These are phyloP conservation scores for Zaprionus davidi DNA, from an alignment of 1,140 invertebrate species.

Conservation along the genomic window DNA sequence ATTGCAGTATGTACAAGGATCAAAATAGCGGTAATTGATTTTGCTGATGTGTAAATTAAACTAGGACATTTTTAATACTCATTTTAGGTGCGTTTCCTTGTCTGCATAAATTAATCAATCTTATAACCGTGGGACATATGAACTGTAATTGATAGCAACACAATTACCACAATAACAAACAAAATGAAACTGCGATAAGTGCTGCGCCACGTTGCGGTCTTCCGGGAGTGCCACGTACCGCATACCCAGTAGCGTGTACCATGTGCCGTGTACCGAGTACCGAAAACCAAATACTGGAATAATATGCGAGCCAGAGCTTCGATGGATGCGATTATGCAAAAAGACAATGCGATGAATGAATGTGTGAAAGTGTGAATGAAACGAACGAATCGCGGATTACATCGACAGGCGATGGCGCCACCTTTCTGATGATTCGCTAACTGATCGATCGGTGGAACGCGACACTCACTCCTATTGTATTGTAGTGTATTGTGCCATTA, in stretches of 20 bases:
- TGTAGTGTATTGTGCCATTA: constrained; percentile 30
- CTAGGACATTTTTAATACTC: not conserved
- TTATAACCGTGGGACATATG: constrained; percentile 65
- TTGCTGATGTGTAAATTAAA: not conserved
- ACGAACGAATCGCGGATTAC: constrained; percentile 16
- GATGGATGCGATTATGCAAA: constrained; percentile 55
- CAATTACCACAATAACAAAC: constrained; percentile 24
- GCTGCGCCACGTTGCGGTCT: constrained; percentile 47
- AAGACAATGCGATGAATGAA: constrained; percentile 31
- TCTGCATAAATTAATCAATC: constrained; percentile 23
- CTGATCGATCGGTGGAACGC: constrained; percentile 50
- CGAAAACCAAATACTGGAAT: constrained; percentile 7
- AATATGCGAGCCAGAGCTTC: constrained; percentile 21
- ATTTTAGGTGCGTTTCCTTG: not conserved
- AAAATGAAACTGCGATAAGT: constrained; percentile 42
- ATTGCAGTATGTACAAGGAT: not conserved
- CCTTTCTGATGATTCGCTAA: constrained; percentile 45
- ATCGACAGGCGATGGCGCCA: constrained; percentile 43
- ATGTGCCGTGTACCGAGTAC: not conserved
- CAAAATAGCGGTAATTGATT: not conserved
- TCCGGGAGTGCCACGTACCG: constrained; percentile 51
- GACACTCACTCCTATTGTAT: not conserved
- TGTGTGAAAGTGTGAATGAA: constrained; percentile 1
- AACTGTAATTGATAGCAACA: constrained; percentile 52
- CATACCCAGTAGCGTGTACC: constrained; percentile 1